Base-by-base conservation (phyloP, 2,113 vertebrate species). In the Solenodon paradoxus region DNA sequence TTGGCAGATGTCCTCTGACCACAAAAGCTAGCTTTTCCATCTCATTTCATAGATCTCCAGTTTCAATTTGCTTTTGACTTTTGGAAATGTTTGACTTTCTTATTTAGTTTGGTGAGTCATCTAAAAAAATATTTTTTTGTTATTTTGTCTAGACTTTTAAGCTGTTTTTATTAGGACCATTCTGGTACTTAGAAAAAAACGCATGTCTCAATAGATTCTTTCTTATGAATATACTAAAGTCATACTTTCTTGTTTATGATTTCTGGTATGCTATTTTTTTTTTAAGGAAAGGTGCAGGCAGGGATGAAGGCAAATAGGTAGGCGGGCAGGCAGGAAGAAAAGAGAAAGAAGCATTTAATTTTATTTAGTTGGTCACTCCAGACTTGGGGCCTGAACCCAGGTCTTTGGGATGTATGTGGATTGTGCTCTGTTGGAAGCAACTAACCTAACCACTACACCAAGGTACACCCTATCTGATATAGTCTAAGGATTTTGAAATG, bases 41-140 rank as follows among this genome's bases (percentile, higher is more conserved):
- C 8, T 55, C 12, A 1, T 22, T 61, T 59, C 28, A 32, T 28
- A 20, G 53, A 16, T 77, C 88, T 84, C 51, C 49, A 51, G 11
- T 68, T 85, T 72, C 32, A 16, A 4, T 68, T 92, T 88, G 38
- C n/a, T 92, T 90, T 74, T 59, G 32, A 15, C 26, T 42, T 95
- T 93, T 79, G 95, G 72, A 95, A 79, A 84, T 10, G 38, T 64
- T 97, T 80, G 28, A 45, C 35, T 88, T 92, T 75, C 53, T 78
- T 78, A 40, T 15, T n/a, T 91, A 91, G 81, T 40, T 88, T 63
- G 51, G 72, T 96, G 93, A 97, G 47, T 94, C 93, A 96, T 74
- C 32, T 66, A 77, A 92, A 74, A 87, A 96, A 91, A 78, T 84
- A 92, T 95, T 84, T 87, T n/a, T n/a, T 88, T 71, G 30, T 82